Base-by-base conservation (phyloP, 2,888 invertebrate species). In the Troides aeacus region DNA sequence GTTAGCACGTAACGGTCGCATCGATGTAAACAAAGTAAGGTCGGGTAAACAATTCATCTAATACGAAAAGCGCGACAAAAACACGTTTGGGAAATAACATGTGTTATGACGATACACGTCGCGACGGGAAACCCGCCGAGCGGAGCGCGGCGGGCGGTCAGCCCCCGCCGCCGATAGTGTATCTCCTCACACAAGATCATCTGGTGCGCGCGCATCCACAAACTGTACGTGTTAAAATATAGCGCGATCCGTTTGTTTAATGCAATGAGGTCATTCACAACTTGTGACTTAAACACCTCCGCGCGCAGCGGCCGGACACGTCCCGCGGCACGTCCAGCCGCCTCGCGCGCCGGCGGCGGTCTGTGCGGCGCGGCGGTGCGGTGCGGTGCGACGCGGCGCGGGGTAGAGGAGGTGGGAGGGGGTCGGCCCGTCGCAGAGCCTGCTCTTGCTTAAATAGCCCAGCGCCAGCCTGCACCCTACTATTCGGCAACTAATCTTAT, bases 401-500 rank as follows among this genome's bases (percentile, higher is more conserved):
- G 59, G 59, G 59, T 1, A 1, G 59, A 4, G 24, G 12, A 0
- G 58, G 58, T 21, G 3, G 24, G 12, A 5, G 58, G 6, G 58
- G 23, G 5, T 12, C 57, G 23, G 7, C 23, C 15, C 24, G 24
- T 15, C 24, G 23, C 59, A 0, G 59, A 17, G 24, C 15, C 59
- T 17, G 15, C 10, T 24, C 18, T 17, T n/a, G 53, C 53, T 17
- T 53, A 53, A 17, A 53, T 53, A 53, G 24, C 24, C 8, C 59
- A 10, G 59, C 59, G 59, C 59, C 12, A 12, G 17, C 24, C 59
- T 3, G 6, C 59, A 18, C 24, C 66, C 39, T 39, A 63, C 66
- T 64, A 64, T 71, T 62, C 60, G 56, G 56, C 36, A 64, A 36
- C 59, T 60, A 60, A 59, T 64, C 68, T 64, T 60, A 60, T 60